These are phyloP conservation scores for Mythimna loreyi DNA, from an alignment of 2,888 invertebrate species.

Conservation along the genomic window DNA sequence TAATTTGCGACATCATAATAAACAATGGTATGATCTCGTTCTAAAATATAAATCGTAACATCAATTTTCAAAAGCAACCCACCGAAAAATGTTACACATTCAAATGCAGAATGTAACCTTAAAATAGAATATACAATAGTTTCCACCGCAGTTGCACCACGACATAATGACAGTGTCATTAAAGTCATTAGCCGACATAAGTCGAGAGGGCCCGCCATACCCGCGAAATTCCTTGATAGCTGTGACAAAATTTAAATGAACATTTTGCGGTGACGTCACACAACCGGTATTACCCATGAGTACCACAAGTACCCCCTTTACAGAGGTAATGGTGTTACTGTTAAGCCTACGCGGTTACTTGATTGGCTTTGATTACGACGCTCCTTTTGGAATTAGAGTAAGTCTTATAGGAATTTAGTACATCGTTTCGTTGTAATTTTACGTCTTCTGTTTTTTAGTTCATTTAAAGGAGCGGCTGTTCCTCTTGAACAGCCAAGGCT, in stretches of 20 bases:
- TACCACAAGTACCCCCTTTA: slow-evolving; percentile 24
- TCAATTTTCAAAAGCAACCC: not conserved
- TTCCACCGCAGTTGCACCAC: slow-evolving; percentile 26
- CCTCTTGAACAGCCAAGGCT: not conserved
- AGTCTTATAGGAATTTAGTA: not conserved
- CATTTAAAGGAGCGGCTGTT: slow-evolving; percentile 1
- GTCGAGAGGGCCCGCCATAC: slow-evolving; percentile 25
- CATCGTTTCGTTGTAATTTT: not conserved
- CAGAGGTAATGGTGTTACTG: slow-evolving; percentile 28
- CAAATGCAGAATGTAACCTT: not conserved
- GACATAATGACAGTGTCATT: slow-evolving; percentile 43
- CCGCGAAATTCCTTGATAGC: slow-evolving; percentile 45
- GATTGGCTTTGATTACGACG: slow-evolving; percentile 4
- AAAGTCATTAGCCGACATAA: slow-evolving; percentile 43
- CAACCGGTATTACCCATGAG: slow-evolving; percentile 35
- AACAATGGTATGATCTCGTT: not conserved
- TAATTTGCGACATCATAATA: not conserved
- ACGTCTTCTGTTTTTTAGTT: not conserved
- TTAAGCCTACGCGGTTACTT: slow-evolving; percentile 7
- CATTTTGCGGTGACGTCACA: slow-evolving; percentile 54
- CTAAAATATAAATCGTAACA: not conserved
- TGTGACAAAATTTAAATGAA: slow-evolving; percentile 54
- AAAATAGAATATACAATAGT: slow-evolving; percentile 24
- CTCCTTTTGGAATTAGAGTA: not conserved
- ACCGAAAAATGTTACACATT: not conserved